Percentiles rank a stretch among this genome's conserved stretches.
Conservation (phyloP, 1,140 invertebrate genomes). For the Elymnias hypermnestra region DNA sequence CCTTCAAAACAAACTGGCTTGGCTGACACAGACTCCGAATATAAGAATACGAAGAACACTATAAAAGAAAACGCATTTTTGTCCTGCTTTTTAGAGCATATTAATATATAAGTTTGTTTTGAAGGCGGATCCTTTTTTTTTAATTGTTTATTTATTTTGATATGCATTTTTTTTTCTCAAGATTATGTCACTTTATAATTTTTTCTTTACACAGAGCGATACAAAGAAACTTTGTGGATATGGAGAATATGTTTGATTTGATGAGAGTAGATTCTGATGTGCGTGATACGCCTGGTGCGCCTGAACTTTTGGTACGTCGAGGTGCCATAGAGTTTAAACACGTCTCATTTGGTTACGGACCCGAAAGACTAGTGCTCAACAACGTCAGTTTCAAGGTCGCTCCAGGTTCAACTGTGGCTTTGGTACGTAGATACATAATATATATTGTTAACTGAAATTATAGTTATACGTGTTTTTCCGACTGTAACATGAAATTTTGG, state of each 20-base stretch:
- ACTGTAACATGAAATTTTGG: too few species aligned
- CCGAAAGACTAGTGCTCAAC: constrained; percentile 87
- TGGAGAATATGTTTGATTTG: constrained; percentile 99
- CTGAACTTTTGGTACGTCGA: constrained; percentile 81
- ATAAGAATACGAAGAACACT: too few species aligned
- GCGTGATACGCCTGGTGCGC: constrained; percentile 87
- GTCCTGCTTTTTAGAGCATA: too few species aligned
- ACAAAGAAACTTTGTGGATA: constrained; percentile 98
- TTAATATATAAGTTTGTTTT: too few species aligned
- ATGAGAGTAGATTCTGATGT: constrained; percentile 92
- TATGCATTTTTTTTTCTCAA: too few species aligned
- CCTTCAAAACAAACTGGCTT: too few species aligned
- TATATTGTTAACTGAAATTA: not conserved
- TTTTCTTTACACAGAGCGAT: constrained; percentile 86
- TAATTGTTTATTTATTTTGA: not conserved
- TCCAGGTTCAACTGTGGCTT: constrained; percentile 92
- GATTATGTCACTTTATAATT: too few species aligned
- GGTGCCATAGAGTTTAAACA: constrained; percentile 93
- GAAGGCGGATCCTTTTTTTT: not conserved
- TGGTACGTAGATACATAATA: constrained; percentile 79
- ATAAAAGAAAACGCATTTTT: too few species aligned
- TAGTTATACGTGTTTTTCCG: not conserved
- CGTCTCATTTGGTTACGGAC: constrained; percentile 92
- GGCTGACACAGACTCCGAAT: too few species aligned
- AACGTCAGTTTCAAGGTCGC: constrained; percentile 92